Evolutionary conservation across 2,113 vertebrate genomes (phyloP), one percentile per base, ranked within the genome.

Genomic region (Camelus dromedarius): DNA sequence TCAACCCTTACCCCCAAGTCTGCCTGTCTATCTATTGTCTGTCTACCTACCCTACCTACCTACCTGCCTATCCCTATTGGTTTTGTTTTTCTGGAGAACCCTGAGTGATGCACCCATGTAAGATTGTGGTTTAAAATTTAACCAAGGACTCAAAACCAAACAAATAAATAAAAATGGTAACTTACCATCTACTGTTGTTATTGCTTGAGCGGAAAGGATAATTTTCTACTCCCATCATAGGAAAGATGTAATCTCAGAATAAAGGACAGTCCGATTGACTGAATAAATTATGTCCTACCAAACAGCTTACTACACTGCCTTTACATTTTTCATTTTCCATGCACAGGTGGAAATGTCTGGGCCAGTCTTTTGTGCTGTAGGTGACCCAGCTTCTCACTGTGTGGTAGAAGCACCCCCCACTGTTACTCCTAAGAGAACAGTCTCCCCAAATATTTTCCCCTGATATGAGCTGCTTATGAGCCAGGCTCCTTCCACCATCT

Each of bases 21-120:
- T 86, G 1, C 67, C n/a, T 64, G 2, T 58, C 35, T 83, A 1
- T 48, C 19, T 16, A 32, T 67, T 56, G 26, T 16, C n/a, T 66
- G 32, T 24, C 32, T 24, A 35, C 6, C 30, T 22, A 77, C 9
- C 20, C 19, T 2, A 77, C 32, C 18, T 54, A 77, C 19, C 50
- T 77, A 50, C 19, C 48, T 54, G 54, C 30, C 48, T 77, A 14
- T 77, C 50, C 16, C 30, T 81, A 16, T 24, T 48, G 58, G 28
- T 72, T 92, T 50, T 91, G 10, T 86, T 91, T 90, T 24, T 90
- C 66, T 93, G 66, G n/a, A 96, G 85, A 93, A 81, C 38, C 10
- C 22, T 46, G 56, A 88, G 26, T 35, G 22, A 86, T 48, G 52
- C 19, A 70, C 19, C 58, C 73, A 46, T 12, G 24, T 54, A 52